A percentile compares a stretch with the other conserved stretches of the same genome.
phyloP scores from a whole-genome alignment of 53 echinoderm and acorn worm genomes.

The Paracentrotus lividus region DNA sequence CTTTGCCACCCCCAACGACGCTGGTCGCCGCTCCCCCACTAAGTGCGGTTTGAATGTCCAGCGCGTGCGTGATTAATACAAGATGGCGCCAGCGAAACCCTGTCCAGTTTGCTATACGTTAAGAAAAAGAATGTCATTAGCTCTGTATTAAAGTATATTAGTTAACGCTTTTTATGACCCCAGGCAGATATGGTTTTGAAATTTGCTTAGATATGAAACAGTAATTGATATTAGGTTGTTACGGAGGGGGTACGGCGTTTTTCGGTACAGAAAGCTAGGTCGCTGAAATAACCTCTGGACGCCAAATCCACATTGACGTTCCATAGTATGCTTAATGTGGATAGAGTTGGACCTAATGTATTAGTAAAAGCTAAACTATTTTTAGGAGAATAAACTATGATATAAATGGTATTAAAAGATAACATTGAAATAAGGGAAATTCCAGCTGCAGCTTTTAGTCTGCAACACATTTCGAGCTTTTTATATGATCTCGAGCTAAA shows the following conservation, averaged over 20 bases:
- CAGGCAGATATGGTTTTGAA: constrained; percentile 72
- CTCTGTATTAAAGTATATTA: no score
- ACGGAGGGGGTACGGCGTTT: not conserved
- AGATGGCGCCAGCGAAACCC: constrained; percentile 77
- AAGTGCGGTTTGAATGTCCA: constrained; percentile 68
- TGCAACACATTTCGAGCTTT: no score
- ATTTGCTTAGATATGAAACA: constrained; percentile 11
- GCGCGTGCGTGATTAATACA: constrained; percentile 76
- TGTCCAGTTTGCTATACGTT: no score
- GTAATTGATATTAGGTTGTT: constrained; percentile 61
- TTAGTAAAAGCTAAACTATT: no score
- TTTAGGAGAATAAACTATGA: no score
- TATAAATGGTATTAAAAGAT: not conserved
- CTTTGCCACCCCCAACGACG: not conserved
- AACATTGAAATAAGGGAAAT: no score
- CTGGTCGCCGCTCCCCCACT: constrained; percentile 57
- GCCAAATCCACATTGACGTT: not conserved
- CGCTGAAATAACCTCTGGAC: not conserved
- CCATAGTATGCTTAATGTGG: not conserved
- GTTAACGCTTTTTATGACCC: no score
- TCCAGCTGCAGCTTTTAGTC: no score
- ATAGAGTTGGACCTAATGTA: not conserved
- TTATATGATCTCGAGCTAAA: no score
- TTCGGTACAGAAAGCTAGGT: not conserved
- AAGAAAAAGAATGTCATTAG: no score